Base-by-base conservation (phyloP, 2,797 vertebrate genomes). In the Coreius guichenoti region DNA sequence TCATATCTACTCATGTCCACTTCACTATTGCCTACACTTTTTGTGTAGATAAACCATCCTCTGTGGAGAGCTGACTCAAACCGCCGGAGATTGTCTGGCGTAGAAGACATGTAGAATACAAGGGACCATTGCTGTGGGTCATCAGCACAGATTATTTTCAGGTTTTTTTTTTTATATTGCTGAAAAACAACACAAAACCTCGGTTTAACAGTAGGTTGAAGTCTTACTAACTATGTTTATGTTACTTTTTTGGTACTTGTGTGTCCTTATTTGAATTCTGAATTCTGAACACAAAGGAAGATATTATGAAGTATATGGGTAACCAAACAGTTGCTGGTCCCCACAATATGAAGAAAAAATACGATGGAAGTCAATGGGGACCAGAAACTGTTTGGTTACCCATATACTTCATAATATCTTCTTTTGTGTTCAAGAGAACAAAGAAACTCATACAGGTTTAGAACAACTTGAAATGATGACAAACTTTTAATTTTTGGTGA, bases 71-170 rank as follows among this genome's bases (percentile, higher is more conserved):
- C 94, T 0, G 95, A 96, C 87, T 96, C 95, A 67, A 96, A 96
- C 5, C 4, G 91, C 0, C 85, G 87, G n/a, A 65, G 39, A 0
- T 23, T 47, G 0, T 86, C 78, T 2, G 0, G n/a, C 5, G 80
- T 56, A 0, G 67, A n/a, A 68, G 90, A 94, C 95, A 95, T 95
- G 91, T 94, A 96, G 91, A 96, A 96, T 79, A 96, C 88, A 68
- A 92, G 95, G 1, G 92, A 87, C 75, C 94, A 90, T 43, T 82
- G 36, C 8, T 1, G 43, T 19, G 88, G 65, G 14, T 95, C 93
- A 0, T 13, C 89, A 69, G 31, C 87, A 11, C 87, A 92, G 89
- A 96, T 95, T 5, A 49, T 81, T 84, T 45, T 85, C 89, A 96
- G 92, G 12, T 29, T 90, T 8, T 82, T 17, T 74, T 91, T 92